phyloP scores from a whole-genome alignment of 2,797 vertebrate genomes.

The Mus minutoides region DNA sequence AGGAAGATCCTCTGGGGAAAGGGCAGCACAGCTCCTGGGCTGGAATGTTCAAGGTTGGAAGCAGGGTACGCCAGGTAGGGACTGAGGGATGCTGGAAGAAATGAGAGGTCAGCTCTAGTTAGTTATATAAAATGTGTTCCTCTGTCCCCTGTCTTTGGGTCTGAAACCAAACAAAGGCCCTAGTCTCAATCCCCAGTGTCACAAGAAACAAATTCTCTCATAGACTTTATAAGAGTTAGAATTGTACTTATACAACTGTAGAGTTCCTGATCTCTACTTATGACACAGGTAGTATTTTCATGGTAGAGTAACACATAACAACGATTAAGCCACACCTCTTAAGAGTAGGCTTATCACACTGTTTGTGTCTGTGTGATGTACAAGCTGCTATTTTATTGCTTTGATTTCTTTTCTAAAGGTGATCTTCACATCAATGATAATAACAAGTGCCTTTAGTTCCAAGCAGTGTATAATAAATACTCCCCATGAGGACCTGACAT shows the following conservation, averaged over 20 bases:
- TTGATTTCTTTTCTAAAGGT: conserved; percentile 67
- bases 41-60: background rate
- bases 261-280: background rate
- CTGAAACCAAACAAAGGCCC: background rate
- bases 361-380: background rate
- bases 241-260: conserved; percentile 1
- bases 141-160: background rate
- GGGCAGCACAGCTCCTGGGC: background rate
- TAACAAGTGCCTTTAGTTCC: conserved; percentile 44
- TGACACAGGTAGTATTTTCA: background rate
- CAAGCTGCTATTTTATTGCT: conserved; percentile 57
- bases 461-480: conserved; percentile 53
- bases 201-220: background rate
- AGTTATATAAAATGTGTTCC: too few relatives aligned
- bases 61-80: background rate
- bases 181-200: background rate
- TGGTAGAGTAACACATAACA: background rate
- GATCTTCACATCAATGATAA: conserved; percentile 51
- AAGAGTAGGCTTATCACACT: conserved; percentile 3
- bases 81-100: background rate
- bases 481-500: background rate
- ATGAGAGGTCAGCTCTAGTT: too few relatives aligned
- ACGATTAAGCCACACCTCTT: conserved; percentile 49
- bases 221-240: background rate
- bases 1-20: background rate